Conservation (phyloP, 2,888 invertebrate species). For the Galeruca laticollis region DNA sequence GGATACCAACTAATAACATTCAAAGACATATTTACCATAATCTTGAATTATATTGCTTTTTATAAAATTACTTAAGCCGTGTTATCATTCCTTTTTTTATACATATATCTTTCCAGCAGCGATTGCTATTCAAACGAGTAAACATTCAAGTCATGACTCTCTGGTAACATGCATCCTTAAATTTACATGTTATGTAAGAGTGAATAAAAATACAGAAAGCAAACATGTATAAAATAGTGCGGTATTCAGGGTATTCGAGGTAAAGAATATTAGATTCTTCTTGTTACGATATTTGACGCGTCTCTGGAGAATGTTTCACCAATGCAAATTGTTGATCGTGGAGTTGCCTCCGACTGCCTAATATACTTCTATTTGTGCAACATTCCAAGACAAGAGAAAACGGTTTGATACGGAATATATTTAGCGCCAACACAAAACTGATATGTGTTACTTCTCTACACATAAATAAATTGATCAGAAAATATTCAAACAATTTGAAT, state of each 20-base stretch:
- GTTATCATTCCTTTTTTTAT: slow-evolving; percentile 24
- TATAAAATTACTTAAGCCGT: neutral
- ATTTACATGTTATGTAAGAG: slow-evolving; percentile 44
- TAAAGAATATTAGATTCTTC: slow-evolving; percentile 45
- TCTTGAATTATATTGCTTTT: no score
- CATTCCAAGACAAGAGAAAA: slow-evolving; percentile 25
- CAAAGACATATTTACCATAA: no score
- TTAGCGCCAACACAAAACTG: neutral
- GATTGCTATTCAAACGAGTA: slow-evolving; percentile 29
- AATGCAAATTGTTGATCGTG: slow-evolving; percentile 34
- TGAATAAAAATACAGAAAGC: slow-evolving; percentile 39
- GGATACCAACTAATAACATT: no score
- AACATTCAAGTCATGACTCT: slow-evolving; percentile 54
- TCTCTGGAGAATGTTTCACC: slow-evolving; percentile 32
- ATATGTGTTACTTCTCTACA: neutral
- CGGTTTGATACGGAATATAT: slow-evolving; percentile 15
- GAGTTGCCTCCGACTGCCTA: slow-evolving; percentile 29
- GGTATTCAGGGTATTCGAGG: slow-evolving; percentile 40
- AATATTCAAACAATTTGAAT: neutral
- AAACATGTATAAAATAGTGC: slow-evolving; percentile 38
- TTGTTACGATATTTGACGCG: slow-evolving; percentile 41
- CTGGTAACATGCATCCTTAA: slow-evolving; percentile 63
- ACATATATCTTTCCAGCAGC: slow-evolving; percentile 16
- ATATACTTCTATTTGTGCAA: slow-evolving; percentile 30
- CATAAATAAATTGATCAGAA: neutral